These are phyloP conservation scores for Eulemur mongoz DNA, from an alignment of 2,797 vertebrate species.

Conservation along the genomic window DNA sequence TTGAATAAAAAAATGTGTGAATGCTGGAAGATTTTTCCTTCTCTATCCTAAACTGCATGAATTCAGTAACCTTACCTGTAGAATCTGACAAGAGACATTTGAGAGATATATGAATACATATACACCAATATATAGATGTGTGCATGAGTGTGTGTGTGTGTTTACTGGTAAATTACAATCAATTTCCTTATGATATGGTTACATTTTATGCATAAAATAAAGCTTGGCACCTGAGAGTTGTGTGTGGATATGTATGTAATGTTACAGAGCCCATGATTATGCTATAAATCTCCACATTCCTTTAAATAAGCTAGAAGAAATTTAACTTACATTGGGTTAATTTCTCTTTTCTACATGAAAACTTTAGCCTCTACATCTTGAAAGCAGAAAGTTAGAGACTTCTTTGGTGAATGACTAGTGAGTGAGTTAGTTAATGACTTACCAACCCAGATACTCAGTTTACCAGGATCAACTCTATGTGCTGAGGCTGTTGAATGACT, in stretches of 20 bases:
- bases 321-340: neutral
- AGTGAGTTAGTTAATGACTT: neutral
- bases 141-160: neutral
- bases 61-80: neutral
- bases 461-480: neutral
- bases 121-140: neutral
- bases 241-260: neutral
- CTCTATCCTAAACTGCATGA: neutral
- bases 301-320: constrained; percentile 18
- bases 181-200: neutral
- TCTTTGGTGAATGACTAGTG: neutral
- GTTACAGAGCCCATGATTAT: neutral
- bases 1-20: neutral
- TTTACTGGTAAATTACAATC: neutral
- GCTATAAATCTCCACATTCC: neutral
- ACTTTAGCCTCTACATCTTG: neutral
- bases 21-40: neutral
- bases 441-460: neutral
- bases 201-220: neutral
- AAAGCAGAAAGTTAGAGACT: neutral
- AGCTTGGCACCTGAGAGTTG: neutral
- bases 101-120: neutral
- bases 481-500: neutral
- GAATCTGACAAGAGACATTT: constrained; percentile 7
- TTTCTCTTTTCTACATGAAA: neutral